These are phyloP conservation scores for Drosophila pullipes DNA, from an alignment of 2,888 invertebrate species.

Conservation along the genomic window DNA sequence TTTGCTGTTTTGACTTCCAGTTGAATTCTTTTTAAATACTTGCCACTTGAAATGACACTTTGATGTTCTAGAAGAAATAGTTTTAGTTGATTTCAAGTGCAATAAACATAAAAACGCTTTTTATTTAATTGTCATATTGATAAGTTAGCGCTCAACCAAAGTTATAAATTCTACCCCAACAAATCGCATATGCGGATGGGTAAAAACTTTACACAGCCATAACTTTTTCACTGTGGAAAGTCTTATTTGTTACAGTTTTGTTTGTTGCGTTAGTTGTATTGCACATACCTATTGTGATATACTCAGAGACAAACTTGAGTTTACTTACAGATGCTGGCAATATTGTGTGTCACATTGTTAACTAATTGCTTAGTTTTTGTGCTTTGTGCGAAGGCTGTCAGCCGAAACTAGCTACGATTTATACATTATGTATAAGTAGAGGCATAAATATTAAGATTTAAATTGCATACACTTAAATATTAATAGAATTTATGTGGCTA, in stretches of 20 bases:
- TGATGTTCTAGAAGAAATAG: not conserved
- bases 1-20: not conserved
- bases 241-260: not conserved
- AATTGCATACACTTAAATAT: slow-evolving; percentile 29
- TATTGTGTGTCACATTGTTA: not conserved
- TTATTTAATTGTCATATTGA: not conserved
- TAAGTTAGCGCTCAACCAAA: not conserved
- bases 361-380: slow-evolving; percentile 4
- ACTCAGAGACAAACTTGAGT: not conserved
- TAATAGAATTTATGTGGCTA: slow-evolving; percentile 35
- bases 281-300: not conserved
- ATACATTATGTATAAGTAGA: not conserved
- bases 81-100: not conserved
- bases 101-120: not conserved
- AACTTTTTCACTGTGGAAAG: not conserved
- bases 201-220: not conserved
- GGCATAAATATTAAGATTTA: slow-evolving; percentile 25
- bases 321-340: slow-evolving; percentile 1
- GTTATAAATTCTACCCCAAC: not conserved
- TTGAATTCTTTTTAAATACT: not conserved
- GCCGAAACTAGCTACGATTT: not conserved
- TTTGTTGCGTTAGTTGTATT: not conserved
- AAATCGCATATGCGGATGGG: not conserved
- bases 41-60: not conserved
- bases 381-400: not conserved